Percentiles rank a stretch among this genome's conserved stretches.
Evolutionary conservation across 1,140 invertebrate genomes (phyloP).

Genomic region (Augochlora pura): DNA sequence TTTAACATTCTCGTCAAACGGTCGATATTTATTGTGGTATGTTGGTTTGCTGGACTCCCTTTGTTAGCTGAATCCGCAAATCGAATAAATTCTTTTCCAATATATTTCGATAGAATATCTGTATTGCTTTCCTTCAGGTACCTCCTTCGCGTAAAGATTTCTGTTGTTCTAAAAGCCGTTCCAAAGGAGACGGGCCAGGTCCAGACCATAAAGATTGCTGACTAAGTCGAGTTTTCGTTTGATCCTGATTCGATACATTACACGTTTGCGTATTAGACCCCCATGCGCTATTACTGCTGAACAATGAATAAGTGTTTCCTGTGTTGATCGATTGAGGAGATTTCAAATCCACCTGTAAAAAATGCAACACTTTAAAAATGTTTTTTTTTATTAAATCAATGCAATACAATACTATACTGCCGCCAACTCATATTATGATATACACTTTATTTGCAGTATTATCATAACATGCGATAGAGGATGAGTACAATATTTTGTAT

Average conservation of each 20-base stretch:
- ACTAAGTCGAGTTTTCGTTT: conserved; percentile 65
- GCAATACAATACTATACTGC: too few relatives aligned
- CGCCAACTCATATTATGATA: too few relatives aligned
- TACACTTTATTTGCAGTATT: too few relatives aligned
- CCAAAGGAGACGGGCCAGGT: conserved; percentile 88
- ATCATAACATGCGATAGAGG: too few relatives aligned
- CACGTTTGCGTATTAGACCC: conserved; percentile 63
- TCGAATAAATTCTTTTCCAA: conserved; percentile 56
- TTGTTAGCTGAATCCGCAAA: conserved; percentile 47
- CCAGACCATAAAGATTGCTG: conserved; percentile 89
- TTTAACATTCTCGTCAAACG: conserved; percentile 50
- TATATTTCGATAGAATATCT: conserved; percentile 54
- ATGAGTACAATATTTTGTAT: too few relatives aligned
- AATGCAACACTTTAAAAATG: neutral
- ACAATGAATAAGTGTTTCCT: conserved; percentile 85
- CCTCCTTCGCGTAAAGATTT: conserved; percentile 82
- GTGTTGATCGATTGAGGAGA: conserved; percentile 61
- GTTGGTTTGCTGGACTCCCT: conserved; percentile 20
- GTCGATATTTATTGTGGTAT: conserved; percentile 44
- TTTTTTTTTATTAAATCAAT: too few relatives aligned
- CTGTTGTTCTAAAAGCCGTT: conserved; percentile 90
- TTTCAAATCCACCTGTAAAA: conserved; percentile 66
- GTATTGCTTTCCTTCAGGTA: conserved; percentile 69
- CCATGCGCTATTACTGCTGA: conserved; percentile 83
- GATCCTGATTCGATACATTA: conserved; percentile 61